phyloP scores from a whole-genome alignment of 23 tunicate species.

The Pegea sp. region DNA sequence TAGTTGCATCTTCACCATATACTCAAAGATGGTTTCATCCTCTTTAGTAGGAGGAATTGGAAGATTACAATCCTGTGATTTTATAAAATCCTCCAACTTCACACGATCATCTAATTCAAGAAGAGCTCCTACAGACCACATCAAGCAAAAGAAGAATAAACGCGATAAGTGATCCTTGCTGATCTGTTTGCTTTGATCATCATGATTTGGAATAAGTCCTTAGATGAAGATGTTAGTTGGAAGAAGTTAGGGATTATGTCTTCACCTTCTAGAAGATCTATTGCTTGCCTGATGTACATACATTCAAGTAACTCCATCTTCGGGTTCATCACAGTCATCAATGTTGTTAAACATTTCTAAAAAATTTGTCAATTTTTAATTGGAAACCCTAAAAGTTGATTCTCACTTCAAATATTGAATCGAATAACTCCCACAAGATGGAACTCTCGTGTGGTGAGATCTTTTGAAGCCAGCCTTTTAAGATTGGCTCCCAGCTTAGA shows the following conservation, averaged over 20 bases:
- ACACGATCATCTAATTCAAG: slow-evolving; percentile 95
- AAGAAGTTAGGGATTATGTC: background rate
- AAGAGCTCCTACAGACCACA: slow-evolving; percentile 96
- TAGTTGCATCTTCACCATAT: slow-evolving; percentile 30
- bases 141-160: slow-evolving; percentile 77
- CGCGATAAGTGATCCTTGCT: slow-evolving; percentile 41
- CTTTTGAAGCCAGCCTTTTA: slow-evolving; percentile 86
- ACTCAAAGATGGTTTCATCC: slow-evolving; percentile 96
- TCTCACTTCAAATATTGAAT: slow-evolving; percentile 60
- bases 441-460: slow-evolving; percentile 53
- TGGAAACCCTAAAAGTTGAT: background rate
- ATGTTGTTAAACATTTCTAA: too few relatives aligned
- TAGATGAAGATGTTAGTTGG: background rate
- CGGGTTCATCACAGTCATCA: slow-evolving; percentile 31
- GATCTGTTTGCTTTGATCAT: slow-evolving; percentile 40
- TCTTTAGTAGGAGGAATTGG: slow-evolving; percentile 57
- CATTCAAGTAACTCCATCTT: slow-evolving; percentile 94
- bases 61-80: slow-evolving; percentile 12
- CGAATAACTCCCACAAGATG: slow-evolving; percentile 44
- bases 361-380: too few relatives aligned
- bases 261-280: slow-evolving; percentile 72
- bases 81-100: slow-evolving; percentile 72
- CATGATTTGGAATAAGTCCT: slow-evolving; percentile 85
- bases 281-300: slow-evolving; percentile 99
- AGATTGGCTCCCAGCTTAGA: slow-evolving; percentile 92